These are phyloP conservation scores for Zaprionus ornatus DNA, from an alignment of 1,140 invertebrate genomes.

Conservation along the genomic window DNA sequence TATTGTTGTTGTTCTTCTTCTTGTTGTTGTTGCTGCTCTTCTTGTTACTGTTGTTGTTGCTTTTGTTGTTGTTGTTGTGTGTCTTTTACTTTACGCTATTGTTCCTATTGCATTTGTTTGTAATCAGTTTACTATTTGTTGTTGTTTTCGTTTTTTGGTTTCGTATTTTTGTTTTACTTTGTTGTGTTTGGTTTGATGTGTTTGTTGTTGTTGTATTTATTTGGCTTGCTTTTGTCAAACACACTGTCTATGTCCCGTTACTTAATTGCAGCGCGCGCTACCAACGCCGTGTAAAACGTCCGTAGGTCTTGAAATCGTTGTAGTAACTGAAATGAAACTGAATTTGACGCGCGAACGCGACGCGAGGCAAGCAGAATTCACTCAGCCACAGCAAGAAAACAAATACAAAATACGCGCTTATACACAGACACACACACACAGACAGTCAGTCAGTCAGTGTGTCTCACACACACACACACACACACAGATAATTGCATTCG, in stretches of 20 bases:
- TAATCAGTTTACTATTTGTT: slow-evolving; percentile 14
- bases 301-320: slow-evolving; percentile 73
- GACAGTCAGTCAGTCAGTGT: too few species aligned
- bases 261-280: slow-evolving; percentile 68
- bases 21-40: background rate
- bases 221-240: slow-evolving; percentile 27
- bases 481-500: slow-evolving; percentile 40
- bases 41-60: background rate
- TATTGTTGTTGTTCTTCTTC: slow-evolving; percentile 9
- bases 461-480: slow-evolving; percentile 20
- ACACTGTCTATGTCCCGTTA: slow-evolving; percentile 55
- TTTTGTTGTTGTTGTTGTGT: background rate
- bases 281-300: slow-evolving; percentile 64
- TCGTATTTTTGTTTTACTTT: slow-evolving; percentile 29
- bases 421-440: slow-evolving; percentile 16
- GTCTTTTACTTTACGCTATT: slow-evolving; percentile 27
- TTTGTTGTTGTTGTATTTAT: background rate
- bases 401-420: slow-evolving; percentile 49
- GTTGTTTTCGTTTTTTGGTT: slow-evolving; percentile 23
- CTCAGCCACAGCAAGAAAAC: slow-evolving; percentile 59
- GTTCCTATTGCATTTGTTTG: slow-evolving; percentile 34
- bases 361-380: slow-evolving; percentile 26
- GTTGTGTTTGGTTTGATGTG: slow-evolving; percentile 21
- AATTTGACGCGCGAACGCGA: slow-evolving; percentile 69
- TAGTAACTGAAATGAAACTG: slow-evolving; percentile 64